Base-by-base conservation (phyloP, 2,113 vertebrate genomes). In the Phocoena phocoena region DNA sequence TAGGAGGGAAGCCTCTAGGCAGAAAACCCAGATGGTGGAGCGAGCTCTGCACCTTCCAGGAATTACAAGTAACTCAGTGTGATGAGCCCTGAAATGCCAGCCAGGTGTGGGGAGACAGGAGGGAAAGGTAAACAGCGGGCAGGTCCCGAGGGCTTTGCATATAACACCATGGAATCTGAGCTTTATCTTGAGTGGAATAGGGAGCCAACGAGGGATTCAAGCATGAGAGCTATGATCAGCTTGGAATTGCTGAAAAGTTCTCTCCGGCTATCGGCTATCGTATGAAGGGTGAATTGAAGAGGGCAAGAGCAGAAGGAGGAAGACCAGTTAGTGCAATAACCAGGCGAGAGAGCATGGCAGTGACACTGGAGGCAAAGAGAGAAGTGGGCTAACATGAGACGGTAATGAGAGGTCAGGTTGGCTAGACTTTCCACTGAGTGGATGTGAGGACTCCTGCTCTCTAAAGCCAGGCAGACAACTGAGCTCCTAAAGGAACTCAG, bases 51-150 rank as follows among this genome's bases (percentile, higher is more conserved):
- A 63, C n/a, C 38, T 95, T 86, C 15, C 2, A 93, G 33, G 58
- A 70, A 71, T 12, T 12, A 31, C 10, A 47, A 7, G 25, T 44
- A 50, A 62, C 31, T 17, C 65, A 63, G 8, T 12, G 33, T 15
- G 33, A 33, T 58, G 68, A 71, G 67, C 15, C 31, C 76, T 36
- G 65, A 76, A 71, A 68, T 6, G 50, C n/a, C 18, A 80, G 63
- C 0, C 0, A 82, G 58, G 1, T 38, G 15, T 3, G 2, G 23
- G 11, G 31, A 80, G 62, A 50, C 2, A 36, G 44, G 13, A 36
- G 58, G 62, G 44, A 58, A 87, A 73, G 23, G 26, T 9, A 38
- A 77, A 25, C 47, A 73, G 36, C 33, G 33, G 47, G 23, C 41
- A 13, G 33, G 4, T 15, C 41, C 87, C 4, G 6, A 67, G 55